Evolutionary conservation across 1,140 invertebrate genomes (phyloP).

Genomic region (Kradibia gibbosae): DNA sequence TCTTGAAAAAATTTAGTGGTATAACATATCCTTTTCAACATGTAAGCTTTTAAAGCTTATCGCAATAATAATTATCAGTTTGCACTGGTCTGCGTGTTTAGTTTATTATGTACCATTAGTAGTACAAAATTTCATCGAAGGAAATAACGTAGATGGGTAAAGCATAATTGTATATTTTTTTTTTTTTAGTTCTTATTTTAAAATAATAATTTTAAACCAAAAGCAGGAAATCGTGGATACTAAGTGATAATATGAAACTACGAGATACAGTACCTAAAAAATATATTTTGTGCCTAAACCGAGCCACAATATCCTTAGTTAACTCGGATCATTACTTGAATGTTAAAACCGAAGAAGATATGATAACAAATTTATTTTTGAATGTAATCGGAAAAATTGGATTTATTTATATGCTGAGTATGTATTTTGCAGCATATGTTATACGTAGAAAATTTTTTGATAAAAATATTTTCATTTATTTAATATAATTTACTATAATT

Average conservation of each 20-base stretch:
- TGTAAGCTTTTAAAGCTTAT: slow-evolving; percentile 59
- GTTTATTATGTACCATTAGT: slow-evolving; percentile 62
- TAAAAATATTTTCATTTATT: not conserved
- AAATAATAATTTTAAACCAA: not conserved
- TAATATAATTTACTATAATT: not conserved
- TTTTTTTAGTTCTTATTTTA: not conserved
- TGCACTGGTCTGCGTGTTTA: slow-evolving; percentile 66
- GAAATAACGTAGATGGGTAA: not conserved
- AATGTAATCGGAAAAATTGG: slow-evolving; percentile 61
- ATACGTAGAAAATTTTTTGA: not conserved
- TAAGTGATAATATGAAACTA: slow-evolving; percentile 54
- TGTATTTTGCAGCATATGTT: not conserved
- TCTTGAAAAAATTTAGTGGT: slow-evolving; percentile 54
- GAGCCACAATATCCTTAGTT: slow-evolving; percentile 60
- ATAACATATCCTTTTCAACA: slow-evolving; percentile 56
- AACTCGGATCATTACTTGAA: slow-evolving; percentile 61
- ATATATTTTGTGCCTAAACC: slow-evolving; percentile 63
- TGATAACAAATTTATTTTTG: slow-evolving; percentile 61
- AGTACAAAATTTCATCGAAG: slow-evolving; percentile 22
- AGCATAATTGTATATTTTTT: not conserved
- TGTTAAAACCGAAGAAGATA: slow-evolving; percentile 61
- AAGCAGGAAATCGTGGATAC: slow-evolving; percentile 63
- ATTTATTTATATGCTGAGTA: slow-evolving; percentile 64
- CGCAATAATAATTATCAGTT: slow-evolving; percentile 52
- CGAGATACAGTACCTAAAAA: slow-evolving; percentile 44